Evolutionary conservation across 1,140 invertebrate species (phyloP).

Genomic region (Caenorhabditis tropicalis): DNA sequence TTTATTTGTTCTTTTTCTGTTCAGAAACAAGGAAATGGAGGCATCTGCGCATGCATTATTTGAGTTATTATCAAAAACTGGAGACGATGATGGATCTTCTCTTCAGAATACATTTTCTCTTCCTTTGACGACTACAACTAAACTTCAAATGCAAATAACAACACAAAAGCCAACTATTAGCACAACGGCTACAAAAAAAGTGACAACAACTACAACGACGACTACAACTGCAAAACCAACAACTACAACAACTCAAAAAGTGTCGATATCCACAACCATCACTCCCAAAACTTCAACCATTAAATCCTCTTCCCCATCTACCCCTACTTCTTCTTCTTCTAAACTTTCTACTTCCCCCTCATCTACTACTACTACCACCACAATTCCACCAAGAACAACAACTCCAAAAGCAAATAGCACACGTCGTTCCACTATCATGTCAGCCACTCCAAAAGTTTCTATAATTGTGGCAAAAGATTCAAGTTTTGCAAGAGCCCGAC

Average conservation of each 20-base stretch:
- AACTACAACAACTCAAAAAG: slow-evolving; percentile 55
- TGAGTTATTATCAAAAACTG: slow-evolving; percentile 45
- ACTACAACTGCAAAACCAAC: slow-evolving; percentile 44
- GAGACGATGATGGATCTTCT: slow-evolving; percentile 28
- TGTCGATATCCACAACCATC: slow-evolving; percentile 36
- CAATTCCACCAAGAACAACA: slow-evolving; percentile 5
- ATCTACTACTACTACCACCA: slow-evolving; percentile 18
- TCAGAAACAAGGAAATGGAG: slow-evolving; percentile 50
- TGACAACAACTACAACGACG: not conserved
- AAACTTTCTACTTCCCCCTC: not conserved
- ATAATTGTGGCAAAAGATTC: not conserved
- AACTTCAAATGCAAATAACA: slow-evolving; percentile 2
- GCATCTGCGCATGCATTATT: slow-evolving; percentile 58
- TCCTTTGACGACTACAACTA: slow-evolving; percentile 53
- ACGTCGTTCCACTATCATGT: slow-evolving; percentile 3
- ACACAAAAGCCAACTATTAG: not conserved
- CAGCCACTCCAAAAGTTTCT: not conserved
- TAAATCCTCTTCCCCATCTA: not conserved
- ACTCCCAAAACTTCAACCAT: slow-evolving; percentile 51
- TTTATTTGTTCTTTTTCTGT: not conserved
- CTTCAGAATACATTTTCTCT: slow-evolving; percentile 60
- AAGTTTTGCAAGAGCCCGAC: slow-evolving; percentile 2
- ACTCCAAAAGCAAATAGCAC: slow-evolving; percentile 30
- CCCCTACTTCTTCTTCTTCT: not conserved
- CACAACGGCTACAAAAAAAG: slow-evolving; percentile 37